phyloP scores from a whole-genome alignment of 2,113 vertebrate genomes.

The Zeus faber region DNA sequence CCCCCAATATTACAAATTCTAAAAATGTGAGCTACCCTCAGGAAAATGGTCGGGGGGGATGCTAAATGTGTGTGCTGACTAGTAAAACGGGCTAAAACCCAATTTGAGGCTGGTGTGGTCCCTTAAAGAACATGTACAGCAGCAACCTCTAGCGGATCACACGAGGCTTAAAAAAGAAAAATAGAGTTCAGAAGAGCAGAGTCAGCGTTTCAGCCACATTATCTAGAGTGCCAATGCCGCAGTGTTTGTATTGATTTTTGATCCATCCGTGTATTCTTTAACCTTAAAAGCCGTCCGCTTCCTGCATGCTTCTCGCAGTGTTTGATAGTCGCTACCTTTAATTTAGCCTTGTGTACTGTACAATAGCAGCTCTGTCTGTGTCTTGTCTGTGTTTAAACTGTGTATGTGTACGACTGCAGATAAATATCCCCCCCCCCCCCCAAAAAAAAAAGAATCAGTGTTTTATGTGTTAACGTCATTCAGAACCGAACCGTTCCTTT shows the following conservation, averaged over 20 bases:
- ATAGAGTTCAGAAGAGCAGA: conserved; percentile 39
- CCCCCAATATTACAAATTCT: no score
- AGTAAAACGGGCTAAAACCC: no score
- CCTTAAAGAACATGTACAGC: conserved; percentile 41
- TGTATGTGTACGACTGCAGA: conserved; percentile 53
- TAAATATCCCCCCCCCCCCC: conserved; percentile 1
- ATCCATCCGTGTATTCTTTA: conserved; percentile 65
- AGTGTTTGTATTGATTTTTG: conserved; percentile 65
- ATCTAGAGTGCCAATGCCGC: conserved; percentile 55
- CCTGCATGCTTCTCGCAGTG: conserved; percentile 61
- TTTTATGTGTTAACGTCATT: conserved; percentile 48
- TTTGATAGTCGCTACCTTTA: conserved; percentile 44
- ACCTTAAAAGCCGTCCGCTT: conserved; percentile 59
- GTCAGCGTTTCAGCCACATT: conserved; percentile 62
- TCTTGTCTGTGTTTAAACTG: conserved; percentile 32
- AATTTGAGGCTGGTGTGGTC: no score
- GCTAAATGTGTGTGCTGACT: no score
- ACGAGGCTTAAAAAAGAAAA: conserved; percentile 43
- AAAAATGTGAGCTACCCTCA: no score
- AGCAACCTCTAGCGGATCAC: conserved; percentile 44
- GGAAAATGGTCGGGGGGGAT: no score
- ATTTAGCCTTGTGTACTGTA: conserved; percentile 52
- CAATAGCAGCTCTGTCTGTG: conserved; percentile 51
- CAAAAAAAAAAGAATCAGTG: conserved; percentile 36
- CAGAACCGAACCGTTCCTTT: neutral